Evolutionary conservation across 2,797 vertebrate genomes (phyloP).

Genomic region (Pithecia hirsuta): DNA sequence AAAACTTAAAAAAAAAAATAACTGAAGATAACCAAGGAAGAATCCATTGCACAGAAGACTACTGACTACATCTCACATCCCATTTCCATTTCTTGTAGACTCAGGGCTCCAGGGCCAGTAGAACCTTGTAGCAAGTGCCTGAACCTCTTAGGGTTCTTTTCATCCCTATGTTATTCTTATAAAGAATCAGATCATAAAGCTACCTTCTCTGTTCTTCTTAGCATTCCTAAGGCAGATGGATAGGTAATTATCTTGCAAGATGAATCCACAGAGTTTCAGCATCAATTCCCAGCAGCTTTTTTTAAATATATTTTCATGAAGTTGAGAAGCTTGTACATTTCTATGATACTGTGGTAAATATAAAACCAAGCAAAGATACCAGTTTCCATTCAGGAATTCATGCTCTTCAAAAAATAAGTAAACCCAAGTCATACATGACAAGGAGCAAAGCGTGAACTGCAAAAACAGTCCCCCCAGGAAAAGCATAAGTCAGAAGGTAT

Average conservation of each 20-base stretch:
- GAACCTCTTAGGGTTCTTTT: background rate
- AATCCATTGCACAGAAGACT: background rate
- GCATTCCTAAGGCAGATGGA: background rate
- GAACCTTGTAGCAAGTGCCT: background rate
- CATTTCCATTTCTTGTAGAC: background rate
- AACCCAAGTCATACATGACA: background rate
- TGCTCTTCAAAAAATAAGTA: background rate
- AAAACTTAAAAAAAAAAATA: background rate
- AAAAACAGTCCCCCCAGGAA: background rate
- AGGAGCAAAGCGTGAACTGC: background rate
- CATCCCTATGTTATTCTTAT: background rate
- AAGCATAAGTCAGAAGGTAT: background rate
- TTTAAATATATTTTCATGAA: background rate
- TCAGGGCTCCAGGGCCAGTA: background rate
- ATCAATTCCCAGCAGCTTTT: background rate
- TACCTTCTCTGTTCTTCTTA: background rate
- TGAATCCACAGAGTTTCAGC: background rate
- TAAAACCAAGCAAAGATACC: conserved; percentile 10
- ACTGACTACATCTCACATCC: background rate
- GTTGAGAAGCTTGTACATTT: background rate
- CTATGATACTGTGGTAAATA: background rate
- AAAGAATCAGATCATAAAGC: background rate
- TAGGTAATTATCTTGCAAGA: background rate
- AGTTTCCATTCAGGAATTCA: conserved; percentile 1
- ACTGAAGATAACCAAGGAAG: background rate